Evolutionary conservation across 2,888 invertebrate species (phyloP), one percentile per base, ranked within the genome.

Genomic region (Netelia virgata): DNA sequence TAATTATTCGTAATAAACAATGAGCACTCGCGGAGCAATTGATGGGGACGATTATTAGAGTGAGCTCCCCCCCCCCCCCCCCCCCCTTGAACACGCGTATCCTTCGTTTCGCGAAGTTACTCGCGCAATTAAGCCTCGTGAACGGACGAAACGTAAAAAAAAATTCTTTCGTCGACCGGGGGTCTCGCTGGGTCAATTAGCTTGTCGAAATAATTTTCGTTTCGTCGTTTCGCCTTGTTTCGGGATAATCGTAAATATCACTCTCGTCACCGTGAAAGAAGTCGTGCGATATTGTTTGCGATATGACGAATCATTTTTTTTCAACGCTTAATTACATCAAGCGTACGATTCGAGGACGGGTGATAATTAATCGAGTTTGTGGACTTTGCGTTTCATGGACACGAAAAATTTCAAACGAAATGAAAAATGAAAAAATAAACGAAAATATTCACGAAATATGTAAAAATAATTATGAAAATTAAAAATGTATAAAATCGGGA

Each of bases 151-250:
- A 81, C 69, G 81, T 77, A 14, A 57, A 64, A 81, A 81, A 47
- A 69, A 43, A 36, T 77, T 73, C 74, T 84, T 84, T 73, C 69
- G 81, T 77, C 64, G 36, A 43, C 28, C 28, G 28, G 28, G 28
- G 84, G 77, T 84, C 81, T 68, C 47, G 74, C 43, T 16, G 77
- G 81, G 84, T 84, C 77, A 84, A 84, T 81, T 84, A 61, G 66
- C 53, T 53, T 47, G 79, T 80, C 81, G 69, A 84, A 28, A 77
- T 81, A 81, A 84, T 78, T 77, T 84, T 84, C 75, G 83, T 76
- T 50, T n/a, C 66, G 20, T 81, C 74, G 47, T 70, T 74, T 63
- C 69, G 50, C 59, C n/a, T 66, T 50, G 36, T 72, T 83, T 80
- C 74, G 63, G 53, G 66, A 53, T 68, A 28, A 83, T 61, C 18